Conservation (phyloP, 1,140 invertebrate species). For the Halyomorpha halys region DNA sequence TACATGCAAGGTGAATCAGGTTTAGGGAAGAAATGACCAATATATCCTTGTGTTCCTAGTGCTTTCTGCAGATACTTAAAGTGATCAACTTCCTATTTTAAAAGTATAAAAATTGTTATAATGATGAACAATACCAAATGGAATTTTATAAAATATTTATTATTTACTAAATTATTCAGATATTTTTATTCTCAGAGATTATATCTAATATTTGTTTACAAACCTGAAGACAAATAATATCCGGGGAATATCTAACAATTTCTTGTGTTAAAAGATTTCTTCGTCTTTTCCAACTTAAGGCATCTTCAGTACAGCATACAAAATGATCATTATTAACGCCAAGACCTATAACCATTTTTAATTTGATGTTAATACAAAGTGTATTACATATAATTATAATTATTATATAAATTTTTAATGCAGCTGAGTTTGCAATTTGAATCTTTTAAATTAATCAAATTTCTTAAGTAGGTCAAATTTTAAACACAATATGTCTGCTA, state of each 20-base stretch:
- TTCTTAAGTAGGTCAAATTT: no score
- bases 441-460: not conserved
- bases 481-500: no score
- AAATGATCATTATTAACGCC: slow-evolving; percentile 64
- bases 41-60: slow-evolving; percentile 52
- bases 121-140: no score
- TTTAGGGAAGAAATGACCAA: slow-evolving; percentile 62
- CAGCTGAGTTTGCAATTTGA: not conserved
- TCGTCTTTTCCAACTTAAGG: slow-evolving; percentile 56
- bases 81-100: slow-evolving; percentile 60
- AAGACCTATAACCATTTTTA: slow-evolving; percentile 45
- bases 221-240: slow-evolving; percentile 64
- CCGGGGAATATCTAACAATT: slow-evolving; percentile 54
- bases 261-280: slow-evolving; percentile 61
- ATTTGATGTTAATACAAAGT: not conserved
- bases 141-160: no score
- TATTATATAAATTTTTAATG: not conserved
- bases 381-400: not conserved
- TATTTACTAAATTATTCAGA: not conserved
- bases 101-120: slow-evolving; percentile 23
- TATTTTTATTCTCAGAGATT: not conserved
- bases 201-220: not conserved
- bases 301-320: slow-evolving; percentile 56
- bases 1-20: slow-evolving; percentile 70
- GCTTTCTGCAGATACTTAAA: slow-evolving; percentile 55